phyloP scores from a whole-genome alignment of 2,888 invertebrate genomes.

The Amphipoea oculea region DNA sequence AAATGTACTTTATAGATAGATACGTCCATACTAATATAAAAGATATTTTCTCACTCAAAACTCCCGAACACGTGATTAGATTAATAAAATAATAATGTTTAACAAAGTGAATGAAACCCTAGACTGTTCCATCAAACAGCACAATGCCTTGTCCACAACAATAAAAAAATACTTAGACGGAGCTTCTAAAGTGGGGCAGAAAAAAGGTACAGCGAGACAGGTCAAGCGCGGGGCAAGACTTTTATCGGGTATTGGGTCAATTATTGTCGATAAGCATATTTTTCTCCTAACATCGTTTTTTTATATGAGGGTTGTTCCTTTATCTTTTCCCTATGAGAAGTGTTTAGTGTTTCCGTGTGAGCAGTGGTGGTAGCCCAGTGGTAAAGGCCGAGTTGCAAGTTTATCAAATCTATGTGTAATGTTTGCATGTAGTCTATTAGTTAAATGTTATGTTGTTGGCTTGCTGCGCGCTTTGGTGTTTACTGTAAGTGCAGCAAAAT shows the following conservation, averaged over 20 bases:
- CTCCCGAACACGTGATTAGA: background rate
- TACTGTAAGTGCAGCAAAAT: no score
- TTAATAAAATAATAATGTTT: conserved; percentile 1
- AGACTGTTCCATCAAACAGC: conserved; percentile 20
- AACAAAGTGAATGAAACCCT: conserved; percentile 14
- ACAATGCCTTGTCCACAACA: conserved; percentile 28
- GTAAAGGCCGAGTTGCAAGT: no score
- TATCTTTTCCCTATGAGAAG: no score
- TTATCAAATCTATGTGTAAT: no score
- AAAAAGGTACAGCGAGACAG: conserved; percentile 31
- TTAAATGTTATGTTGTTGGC: no score
- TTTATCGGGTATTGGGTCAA: conserved; percentile 39
- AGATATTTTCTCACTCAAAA: background rate
- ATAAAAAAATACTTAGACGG: conserved; percentile 27
- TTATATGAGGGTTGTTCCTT: background rate
- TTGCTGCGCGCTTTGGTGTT: no score
- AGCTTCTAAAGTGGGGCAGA: conserved; percentile 24
- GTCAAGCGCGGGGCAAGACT: conserved; percentile 30
- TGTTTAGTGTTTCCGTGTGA: no score
- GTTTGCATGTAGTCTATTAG: no score
- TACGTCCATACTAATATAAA: background rate
- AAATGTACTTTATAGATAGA: background rate
- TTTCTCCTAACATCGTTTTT: background rate
- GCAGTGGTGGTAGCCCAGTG: no score
- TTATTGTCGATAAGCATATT: conserved; percentile 47